These are phyloP conservation scores for Hemicrepidius hirtus DNA, from an alignment of 2,888 invertebrate species.

Conservation along the genomic window DNA sequence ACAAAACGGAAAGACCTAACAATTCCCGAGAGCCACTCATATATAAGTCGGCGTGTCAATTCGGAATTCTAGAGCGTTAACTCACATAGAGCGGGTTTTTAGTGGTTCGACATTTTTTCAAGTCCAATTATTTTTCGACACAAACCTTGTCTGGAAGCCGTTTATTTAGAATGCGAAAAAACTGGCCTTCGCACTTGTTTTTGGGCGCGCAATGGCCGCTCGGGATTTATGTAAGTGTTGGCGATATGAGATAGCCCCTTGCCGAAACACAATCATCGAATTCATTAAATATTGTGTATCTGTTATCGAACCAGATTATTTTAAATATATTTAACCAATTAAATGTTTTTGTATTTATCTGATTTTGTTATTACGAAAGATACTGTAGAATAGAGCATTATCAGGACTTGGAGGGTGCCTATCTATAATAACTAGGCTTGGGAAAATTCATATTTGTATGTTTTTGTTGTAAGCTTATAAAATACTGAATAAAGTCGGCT, in stretches of 20 bases:
- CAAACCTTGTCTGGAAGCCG: constrained; percentile 65
- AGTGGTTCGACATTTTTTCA: constrained; percentile 67
- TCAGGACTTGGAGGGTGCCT: neutral
- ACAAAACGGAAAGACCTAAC: constrained; percentile 41
- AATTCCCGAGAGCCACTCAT: constrained; percentile 53
- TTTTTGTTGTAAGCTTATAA: no score
- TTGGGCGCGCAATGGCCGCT: constrained; percentile 61
- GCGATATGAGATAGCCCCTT: constrained; percentile 61
- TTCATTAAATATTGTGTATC: constrained; percentile 53
- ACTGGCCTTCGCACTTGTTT: constrained; percentile 66
- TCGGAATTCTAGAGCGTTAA: constrained; percentile 68
- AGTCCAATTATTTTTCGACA: constrained; percentile 69
- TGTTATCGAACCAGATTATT: constrained; percentile 48
- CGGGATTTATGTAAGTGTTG: constrained; percentile 63
- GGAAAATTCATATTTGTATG: no score
- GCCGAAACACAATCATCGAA: constrained; percentile 52
- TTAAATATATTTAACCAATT: constrained; percentile 47
- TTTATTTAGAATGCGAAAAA: constrained; percentile 65
- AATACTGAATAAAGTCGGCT: no score
- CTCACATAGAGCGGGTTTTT: constrained; percentile 67
- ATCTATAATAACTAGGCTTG: no score
- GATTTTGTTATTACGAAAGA: constrained; percentile 32
- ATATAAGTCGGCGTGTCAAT: constrained; percentile 67
- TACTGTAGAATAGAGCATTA: constrained; percentile 24
- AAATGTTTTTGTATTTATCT: constrained; percentile 46